Percentiles rank a stretch among this genome's conserved stretches.
Conservation (phyloP, 2,888 invertebrate species). For the Cabera pusaria region DNA sequence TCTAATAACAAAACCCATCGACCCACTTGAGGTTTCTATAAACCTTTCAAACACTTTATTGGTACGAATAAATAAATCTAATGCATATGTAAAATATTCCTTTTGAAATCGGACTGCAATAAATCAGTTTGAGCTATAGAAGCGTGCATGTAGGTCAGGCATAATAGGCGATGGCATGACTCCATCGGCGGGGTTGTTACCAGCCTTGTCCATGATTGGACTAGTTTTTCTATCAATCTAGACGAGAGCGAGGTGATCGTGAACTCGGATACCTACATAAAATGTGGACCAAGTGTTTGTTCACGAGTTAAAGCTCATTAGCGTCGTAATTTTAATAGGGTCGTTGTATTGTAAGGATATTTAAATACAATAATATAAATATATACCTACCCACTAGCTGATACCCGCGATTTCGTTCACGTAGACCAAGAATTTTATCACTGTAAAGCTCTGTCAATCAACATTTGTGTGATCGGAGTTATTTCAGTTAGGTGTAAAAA, state of each 20-base stretch:
- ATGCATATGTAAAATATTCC: conserved; percentile 13
- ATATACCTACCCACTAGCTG: no score
- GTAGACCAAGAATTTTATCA: no score
- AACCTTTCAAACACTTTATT: conserved; percentile 2
- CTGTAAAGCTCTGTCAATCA: no score
- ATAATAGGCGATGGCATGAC: conserved; percentile 64
- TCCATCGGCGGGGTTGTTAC: conserved; percentile 60
- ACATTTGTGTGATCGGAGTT: no score
- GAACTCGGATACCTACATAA: conserved; percentile 37
- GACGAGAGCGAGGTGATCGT: conserved; percentile 66
- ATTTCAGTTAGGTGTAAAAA: no score
- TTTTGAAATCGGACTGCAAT: conserved; percentile 26
- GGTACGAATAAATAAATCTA: conserved; percentile 8
- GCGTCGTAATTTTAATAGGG: no score
- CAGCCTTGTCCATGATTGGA: conserved; percentile 69
- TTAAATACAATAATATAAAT: no score
- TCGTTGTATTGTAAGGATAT: no score
- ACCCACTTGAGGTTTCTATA: conserved; percentile 10
- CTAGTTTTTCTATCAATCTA: conserved; percentile 69
- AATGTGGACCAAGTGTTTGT: conserved; percentile 31
- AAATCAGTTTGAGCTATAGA: conserved; percentile 41
- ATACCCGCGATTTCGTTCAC: no score
- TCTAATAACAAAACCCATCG: conserved; percentile 8
- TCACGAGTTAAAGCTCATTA: conserved; percentile 23
- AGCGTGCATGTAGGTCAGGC: conserved; percentile 63